Conservation (phyloP, 2,797 vertebrate species). For the Lepus townsendii region DNA sequence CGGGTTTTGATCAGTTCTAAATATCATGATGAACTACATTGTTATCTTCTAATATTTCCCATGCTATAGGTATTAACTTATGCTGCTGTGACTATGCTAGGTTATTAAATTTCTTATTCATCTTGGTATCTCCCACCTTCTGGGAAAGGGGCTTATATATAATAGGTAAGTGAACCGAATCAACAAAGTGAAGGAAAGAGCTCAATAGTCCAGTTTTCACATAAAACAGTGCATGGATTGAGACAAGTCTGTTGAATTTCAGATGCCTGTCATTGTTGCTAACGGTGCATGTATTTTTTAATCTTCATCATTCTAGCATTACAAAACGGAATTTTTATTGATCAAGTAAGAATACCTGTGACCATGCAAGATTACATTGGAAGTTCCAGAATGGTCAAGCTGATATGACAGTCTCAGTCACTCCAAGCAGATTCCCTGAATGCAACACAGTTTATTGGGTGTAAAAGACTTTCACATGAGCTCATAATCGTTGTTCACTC, state of each 20-base stretch:
- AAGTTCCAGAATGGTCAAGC: constrained; percentile 59
- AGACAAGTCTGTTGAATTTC: constrained; percentile 30
- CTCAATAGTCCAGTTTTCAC: neutral
- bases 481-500: constrained; percentile 59
- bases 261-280: neutral
- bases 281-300: constrained; percentile 50
- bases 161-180: neutral
- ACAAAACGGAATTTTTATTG: constrained; percentile 68
- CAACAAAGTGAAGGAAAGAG: neutral
- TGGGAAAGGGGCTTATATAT: neutral
- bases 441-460: constrained; percentile 66
- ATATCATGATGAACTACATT: neutral
- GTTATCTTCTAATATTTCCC: neutral
- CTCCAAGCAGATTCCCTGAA: constrained; percentile 54
- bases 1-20: constrained; percentile 30
- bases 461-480: constrained; percentile 71
- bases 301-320: constrained; percentile 38
- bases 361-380: constrained; percentile 46
- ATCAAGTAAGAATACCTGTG: constrained; percentile 61
- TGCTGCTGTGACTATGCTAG: neutral
- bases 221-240: neutral
- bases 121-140: constrained; percentile 35
- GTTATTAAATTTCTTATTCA: neutral
- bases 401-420: constrained; percentile 39
- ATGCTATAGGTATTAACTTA: neutral